Base-by-base conservation (phyloP, 2,888 invertebrate genomes). In the Polydrusus pterygomalis region DNA sequence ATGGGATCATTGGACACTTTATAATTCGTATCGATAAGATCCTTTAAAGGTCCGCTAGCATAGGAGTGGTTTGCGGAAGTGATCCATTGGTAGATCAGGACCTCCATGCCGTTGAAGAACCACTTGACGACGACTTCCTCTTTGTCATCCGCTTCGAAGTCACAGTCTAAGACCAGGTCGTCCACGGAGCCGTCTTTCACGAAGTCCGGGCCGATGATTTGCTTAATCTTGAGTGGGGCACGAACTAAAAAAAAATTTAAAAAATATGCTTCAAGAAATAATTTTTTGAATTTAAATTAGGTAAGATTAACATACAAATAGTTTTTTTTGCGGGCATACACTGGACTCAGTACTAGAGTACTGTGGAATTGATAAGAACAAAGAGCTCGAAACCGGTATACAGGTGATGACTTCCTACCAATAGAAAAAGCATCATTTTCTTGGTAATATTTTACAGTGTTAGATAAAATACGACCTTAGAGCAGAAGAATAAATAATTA, bases 21-120 rank as follows among this genome's bases (percentile, higher is more conserved):
- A 49, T 72, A 78, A 10, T 15, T 75, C 7, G 70, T 38, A 60
- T 90, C 89, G 62, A 89, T 84, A 77, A 87, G 85, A 70, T 87
- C 85, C 56, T 85, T 86, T 15, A 87, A 83, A 13, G 81, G 79
- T 20, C 87, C 88, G 60, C 82, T 80, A 0, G 87, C 87, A 71
- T 83, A 83, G 1, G 82, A 83, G 0, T 82, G 81, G 9, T 81
- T 81, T 9, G 78, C 71, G 3, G 79, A 79, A 1, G 85, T 83
- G 64, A 90, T 88, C 90, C 90, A 90, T 80, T 89, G 89, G 79
- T 89, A 90, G 20, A 89, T 87, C 70, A 87, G 84, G 51, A 86
- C 81, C 40, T 89, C 87, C 0, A 89, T 87, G 45, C 87, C 85
- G 74, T 87, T 85, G 80, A 84, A 88, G 80, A 87, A 89, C 90